phyloP scores from a whole-genome alignment of 2,113 vertebrate species.

The Alectura lathami region DNA sequence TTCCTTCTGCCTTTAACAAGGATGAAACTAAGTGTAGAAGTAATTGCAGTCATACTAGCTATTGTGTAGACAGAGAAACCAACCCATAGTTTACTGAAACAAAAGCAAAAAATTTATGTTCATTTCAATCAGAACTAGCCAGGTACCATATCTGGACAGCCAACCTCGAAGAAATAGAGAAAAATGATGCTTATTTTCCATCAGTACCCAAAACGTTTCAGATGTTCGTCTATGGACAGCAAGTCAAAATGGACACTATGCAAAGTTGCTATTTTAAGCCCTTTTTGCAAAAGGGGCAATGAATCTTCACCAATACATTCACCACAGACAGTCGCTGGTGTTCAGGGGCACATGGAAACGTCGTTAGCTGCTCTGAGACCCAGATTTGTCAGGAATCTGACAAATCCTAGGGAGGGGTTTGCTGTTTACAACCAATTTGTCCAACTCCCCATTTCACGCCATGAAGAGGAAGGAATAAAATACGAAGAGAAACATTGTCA shows the following conservation, averaged over 20 bases:
- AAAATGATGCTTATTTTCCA: background rate
- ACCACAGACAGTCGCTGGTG: background rate
- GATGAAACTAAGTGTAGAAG: background rate
- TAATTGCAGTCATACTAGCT: background rate
- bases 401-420: background rate
- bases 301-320: background rate
- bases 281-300: background rate
- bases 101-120: background rate
- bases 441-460: background rate
- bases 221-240: background rate
- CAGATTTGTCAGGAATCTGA: background rate
- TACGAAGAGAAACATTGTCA: background rate
- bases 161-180: background rate
- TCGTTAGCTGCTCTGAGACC: background rate
- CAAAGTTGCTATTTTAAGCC: background rate
- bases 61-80: background rate
- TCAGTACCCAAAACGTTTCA: background rate
- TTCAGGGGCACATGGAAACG: background rate
- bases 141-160: background rate
- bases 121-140: background rate
- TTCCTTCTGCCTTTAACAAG: slow-evolving; percentile 10
- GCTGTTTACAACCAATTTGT: background rate
- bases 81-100: background rate
- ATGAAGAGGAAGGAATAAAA: background rate
- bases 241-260: background rate